phyloP scores from a whole-genome alignment of 2,888 invertebrate species.

The Lochmaea crataegi region DNA sequence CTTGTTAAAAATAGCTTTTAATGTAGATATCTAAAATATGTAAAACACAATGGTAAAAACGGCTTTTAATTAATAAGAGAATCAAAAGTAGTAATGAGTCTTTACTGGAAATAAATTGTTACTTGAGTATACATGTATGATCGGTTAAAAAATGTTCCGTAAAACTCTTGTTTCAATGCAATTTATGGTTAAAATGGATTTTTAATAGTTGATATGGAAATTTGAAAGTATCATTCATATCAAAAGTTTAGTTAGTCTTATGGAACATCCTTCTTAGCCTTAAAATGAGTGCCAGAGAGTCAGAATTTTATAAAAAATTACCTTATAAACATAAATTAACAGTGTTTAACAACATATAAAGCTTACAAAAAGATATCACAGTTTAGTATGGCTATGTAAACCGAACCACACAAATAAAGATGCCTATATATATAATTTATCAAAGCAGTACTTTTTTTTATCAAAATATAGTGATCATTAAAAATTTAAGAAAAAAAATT shows the following conservation, averaged over 20 bases:
- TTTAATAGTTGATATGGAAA: no score
- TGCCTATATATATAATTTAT: background rate
- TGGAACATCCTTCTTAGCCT: background rate
- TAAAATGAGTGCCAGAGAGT: background rate
- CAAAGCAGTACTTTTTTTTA: slow-evolving; percentile 17
- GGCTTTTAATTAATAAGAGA: no score
- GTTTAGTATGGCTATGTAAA: slow-evolving; percentile 37
- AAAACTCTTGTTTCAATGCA: background rate
- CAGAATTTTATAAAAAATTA: background rate
- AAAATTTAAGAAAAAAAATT: slow-evolving; percentile 1
- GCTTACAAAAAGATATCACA: slow-evolving; percentile 37
- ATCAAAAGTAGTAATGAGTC: background rate
- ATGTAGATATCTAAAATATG: background rate
- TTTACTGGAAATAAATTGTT: background rate
- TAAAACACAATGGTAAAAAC: no score
- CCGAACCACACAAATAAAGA: slow-evolving; percentile 21
- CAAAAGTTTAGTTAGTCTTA: background rate
- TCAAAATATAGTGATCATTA: background rate
- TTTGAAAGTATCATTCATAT: no score
- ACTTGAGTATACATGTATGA: background rate
- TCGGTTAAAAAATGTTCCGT: background rate
- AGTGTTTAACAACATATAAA: slow-evolving; percentile 19
- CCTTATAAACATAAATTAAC: background rate
- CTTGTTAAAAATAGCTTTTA: background rate
- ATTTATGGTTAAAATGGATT: background rate